Evolutionary conservation across 2,888 invertebrate genomes (phyloP), one percentile per base, ranked within the genome.

Genomic region (Zaprionus lineosus): DNA sequence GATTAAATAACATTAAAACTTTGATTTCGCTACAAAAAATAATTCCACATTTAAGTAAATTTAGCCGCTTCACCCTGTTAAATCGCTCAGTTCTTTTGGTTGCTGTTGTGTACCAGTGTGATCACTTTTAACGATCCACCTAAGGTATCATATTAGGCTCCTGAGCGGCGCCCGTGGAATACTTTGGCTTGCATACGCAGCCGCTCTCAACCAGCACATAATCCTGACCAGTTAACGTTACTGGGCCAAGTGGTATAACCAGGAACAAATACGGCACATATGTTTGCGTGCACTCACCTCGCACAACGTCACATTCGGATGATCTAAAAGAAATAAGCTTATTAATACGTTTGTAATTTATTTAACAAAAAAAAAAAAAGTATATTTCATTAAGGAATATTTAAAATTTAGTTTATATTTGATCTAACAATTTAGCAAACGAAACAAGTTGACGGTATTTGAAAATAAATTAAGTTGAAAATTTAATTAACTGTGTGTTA

Each of bases 181-280:
- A 90, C 72, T 91, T 91, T 6, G 93, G 93, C 84, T 94, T 94
- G 89, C 97, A 97, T 18, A 96, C 96, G 88, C 97, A 97, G n/a
- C 97, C 97, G 81, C 96, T 97, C 89, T 97, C 97, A 16, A 97
- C 97, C 41, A 97, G 91, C n/a, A 97, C 96, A 90, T 97, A 97
- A 90, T 97, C 97, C 89, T 97, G 97, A 3, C 97, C 97, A 2
- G 97, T 97, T 11, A 97, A 91, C 7, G 97, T 97, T 11, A 97
- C 97, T 8, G 97, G 97, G 3, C 97, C 97, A 50, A 97, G 89
- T 0, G 97, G 97, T 58, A 97, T 94, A 53, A 97, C 97, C 89
- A 97, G 92, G 91, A 97, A 97, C 74, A 97, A 90, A 89, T 97
- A 97, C 7, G 97, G 97, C 73, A 97, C 95, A 74, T 90, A 90